Conservation (phyloP, 2,113 vertebrate genomes). For the Edolisoma coerulescens region DNA sequence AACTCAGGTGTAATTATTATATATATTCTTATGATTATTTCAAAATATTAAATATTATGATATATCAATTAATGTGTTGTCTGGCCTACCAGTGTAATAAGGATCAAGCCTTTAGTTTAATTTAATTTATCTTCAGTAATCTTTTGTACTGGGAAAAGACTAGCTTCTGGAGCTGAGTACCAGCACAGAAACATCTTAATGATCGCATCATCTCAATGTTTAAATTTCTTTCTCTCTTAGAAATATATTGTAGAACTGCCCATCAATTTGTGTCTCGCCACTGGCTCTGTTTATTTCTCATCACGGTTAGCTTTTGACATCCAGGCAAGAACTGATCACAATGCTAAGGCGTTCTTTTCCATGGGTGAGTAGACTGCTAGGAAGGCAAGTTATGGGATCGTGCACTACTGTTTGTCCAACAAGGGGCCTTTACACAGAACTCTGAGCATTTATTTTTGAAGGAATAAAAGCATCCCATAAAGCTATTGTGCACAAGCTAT, state of each 20-base stretch:
- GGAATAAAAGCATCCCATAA: constrained; percentile 43
- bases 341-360: not conserved
- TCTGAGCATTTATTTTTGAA: constrained; percentile 39
- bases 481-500: constrained; percentile 12
- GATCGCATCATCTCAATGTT: constrained; percentile 78
- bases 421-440: constrained; percentile 42
- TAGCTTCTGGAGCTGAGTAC: constrained; percentile 70
- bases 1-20: constrained; percentile 85
- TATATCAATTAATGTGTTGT: constrained; percentile 68
- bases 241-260: constrained; percentile 59
- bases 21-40: constrained; percentile 75
- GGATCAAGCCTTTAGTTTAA: constrained; percentile 71
- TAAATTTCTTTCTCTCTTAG: constrained; percentile 63
- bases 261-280: constrained; percentile 50
- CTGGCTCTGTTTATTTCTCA: constrained; percentile 50
- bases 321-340: constrained; percentile 48
- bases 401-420: constrained; percentile 23
- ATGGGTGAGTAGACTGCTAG: constrained; percentile 5
- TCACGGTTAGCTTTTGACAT: constrained; percentile 30
- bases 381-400: not conserved
- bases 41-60: constrained; percentile 74
- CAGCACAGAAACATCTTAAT: constrained; percentile 75
- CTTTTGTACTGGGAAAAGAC: constrained; percentile 69
- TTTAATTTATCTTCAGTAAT: constrained; percentile 77
- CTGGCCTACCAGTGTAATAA: constrained; percentile 72